Evolutionary conservation across 2,797 vertebrate genomes (phyloP), one percentile per base, ranked within the genome.

Genomic region (Protonibea diacanthus): DNA sequence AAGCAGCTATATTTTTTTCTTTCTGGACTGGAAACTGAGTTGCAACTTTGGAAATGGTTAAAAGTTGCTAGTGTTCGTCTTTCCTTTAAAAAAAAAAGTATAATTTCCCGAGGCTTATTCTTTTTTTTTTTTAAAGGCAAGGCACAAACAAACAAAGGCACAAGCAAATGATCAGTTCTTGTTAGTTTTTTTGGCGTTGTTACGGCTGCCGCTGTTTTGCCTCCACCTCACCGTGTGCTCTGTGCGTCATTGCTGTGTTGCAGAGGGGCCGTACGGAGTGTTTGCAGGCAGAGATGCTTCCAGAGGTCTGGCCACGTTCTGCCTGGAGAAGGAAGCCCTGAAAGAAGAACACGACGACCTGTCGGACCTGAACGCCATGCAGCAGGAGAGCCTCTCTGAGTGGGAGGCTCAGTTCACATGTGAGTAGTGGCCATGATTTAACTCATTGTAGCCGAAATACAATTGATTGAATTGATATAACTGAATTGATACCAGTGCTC

Each of bases 351-450:
- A 96, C 0, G 97, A 99, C n/a, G 98, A 99, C 91, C 95, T 99
- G 65, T 97, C 97, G 0, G 98, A 99, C 90, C 97, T 99, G 82
- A 96, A 94, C 27, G 82, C 94, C 81, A 93, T 96, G 69, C 97
- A 99, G 93, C 95, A 95, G 89, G 98, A 99, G 91, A 96, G 97
- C 70, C 93, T 99, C 76, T 93, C 88, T 49, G 98, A 99, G 93
- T 99, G 98, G 98, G 98, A 99, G 81, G 92, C 95, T 29, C 98
- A 99, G 86, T 99, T 99, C 92, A 98, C 95, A 61, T 95, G 98
- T 99, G 93, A 97, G 97, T 87, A 47, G 20, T 12, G 14, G 33
- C 20, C 0, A 5, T 17, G 13, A 33, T 33, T 33, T 33, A 2
- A 38, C 8, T 38, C 33, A 2, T 9, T 9, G 33, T 38, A 9